Evolutionary conservation across 1,140 invertebrate genomes (phyloP).

Genomic region (Diorhabda carinulata): DNA sequence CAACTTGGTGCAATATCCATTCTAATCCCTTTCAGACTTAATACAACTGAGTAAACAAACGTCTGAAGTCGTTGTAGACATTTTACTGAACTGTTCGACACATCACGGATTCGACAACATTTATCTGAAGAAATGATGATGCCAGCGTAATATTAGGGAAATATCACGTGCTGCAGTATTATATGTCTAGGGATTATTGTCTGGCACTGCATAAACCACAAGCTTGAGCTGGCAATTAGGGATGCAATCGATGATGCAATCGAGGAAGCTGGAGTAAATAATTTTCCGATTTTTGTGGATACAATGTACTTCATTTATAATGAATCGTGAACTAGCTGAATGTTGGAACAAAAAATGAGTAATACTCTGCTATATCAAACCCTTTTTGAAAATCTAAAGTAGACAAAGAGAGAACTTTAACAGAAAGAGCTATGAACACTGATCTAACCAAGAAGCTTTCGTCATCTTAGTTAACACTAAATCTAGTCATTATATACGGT

Average conservation of each 20-base stretch:
- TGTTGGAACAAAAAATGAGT: not conserved
- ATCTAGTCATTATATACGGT: not conserved
- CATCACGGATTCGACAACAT: not conserved
- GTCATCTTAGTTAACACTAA: not conserved
- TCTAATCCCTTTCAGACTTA: not conserved
- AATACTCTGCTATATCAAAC: not conserved
- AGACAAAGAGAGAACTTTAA: not conserved
- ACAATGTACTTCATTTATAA: not conserved
- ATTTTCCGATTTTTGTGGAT: not conserved
- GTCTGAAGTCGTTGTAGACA: not conserved
- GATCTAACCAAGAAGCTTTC: not conserved
- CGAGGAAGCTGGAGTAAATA: not conserved
- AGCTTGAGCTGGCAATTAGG: too few relatives aligned
- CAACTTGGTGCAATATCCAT: not conserved
- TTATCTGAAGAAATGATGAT: not conserved
- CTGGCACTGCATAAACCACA: not conserved
- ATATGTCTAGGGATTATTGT: not conserved
- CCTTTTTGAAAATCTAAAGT: not conserved
- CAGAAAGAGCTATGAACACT: not conserved
- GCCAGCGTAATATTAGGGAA: not conserved
- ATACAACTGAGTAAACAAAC: not conserved
- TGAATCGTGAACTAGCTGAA: not conserved
- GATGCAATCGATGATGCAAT: not conserved
- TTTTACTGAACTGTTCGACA: not conserved
- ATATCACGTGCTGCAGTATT: not conserved